Conservation (phyloP, 2,797 vertebrate genomes). For the Lithobates sylvaticus region DNA sequence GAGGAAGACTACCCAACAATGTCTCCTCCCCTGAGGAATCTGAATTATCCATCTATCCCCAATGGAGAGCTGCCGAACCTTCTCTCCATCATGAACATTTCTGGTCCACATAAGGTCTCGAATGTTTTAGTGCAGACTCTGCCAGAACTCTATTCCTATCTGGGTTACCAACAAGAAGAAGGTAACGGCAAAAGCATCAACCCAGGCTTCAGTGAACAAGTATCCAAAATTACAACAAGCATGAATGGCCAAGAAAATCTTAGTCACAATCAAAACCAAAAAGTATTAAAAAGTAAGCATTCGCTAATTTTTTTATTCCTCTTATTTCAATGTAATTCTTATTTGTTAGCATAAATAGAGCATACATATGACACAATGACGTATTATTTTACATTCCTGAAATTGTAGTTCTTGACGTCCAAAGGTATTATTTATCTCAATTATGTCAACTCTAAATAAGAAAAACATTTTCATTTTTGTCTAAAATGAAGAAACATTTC, state of each 20-base stretch:
- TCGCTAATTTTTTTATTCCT: not conserved
- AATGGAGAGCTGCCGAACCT: not conserved
- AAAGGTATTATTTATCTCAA: too few species aligned
- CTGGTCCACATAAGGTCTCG: not conserved
- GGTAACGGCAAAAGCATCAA: not conserved
- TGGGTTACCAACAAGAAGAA: not conserved
- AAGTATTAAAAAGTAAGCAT: conserved; percentile 10
- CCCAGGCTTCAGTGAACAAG: not conserved
- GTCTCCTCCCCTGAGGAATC: conserved; percentile 12
- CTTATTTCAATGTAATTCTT: not conserved
- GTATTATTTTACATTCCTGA: too few species aligned
- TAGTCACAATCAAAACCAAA: not conserved
- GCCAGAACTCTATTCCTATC: not conserved
- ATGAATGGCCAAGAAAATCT: not conserved
- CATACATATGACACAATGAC: too few species aligned
- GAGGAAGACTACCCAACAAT: conserved; percentile 17
- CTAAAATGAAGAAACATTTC: too few species aligned
- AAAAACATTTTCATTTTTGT: too few species aligned
- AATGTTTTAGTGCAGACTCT: not conserved
- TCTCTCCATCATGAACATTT: not conserved
- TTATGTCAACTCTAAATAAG: too few species aligned
- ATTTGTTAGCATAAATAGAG: not conserved
- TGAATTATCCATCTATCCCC: not conserved
- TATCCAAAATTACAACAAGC: not conserved
- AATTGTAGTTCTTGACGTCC: too few species aligned